A percentile compares a stretch with the other conserved stretches of the same genome.
phyloP scores from a whole-genome alignment of 2,113 vertebrate genomes.

The Sphaerodactylus townsendi region DNA sequence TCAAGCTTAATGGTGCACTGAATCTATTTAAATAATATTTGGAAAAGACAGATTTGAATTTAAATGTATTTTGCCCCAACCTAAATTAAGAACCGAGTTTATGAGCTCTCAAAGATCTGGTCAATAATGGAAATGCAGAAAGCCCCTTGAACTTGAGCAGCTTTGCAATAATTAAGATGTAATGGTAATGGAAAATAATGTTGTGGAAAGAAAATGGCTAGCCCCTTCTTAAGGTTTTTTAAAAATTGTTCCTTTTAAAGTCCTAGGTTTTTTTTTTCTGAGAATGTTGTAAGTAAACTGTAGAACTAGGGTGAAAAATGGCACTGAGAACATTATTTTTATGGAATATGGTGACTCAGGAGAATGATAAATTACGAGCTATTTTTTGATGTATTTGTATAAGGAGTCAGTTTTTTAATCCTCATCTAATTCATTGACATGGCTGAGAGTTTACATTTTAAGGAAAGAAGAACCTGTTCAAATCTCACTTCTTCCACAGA shows the following conservation, averaged over 20 bases:
- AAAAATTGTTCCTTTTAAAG: too few relatives aligned
- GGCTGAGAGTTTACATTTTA: not conserved
- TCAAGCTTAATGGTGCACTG: conserved; percentile 29
- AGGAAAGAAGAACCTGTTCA: not conserved
- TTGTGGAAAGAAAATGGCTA: conserved; percentile 28
- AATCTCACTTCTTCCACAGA: not conserved
- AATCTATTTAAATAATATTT: conserved; percentile 37
- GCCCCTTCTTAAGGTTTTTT: not conserved
- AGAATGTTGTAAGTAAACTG: not conserved
- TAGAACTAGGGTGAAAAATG: not conserved
- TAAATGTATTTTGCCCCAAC: conserved; percentile 26
- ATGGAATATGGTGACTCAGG: too few relatives aligned
- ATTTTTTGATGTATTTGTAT: too few relatives aligned
- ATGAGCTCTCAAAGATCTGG: conserved; percentile 33
- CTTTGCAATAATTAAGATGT: conserved; percentile 47
- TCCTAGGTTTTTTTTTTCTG: conserved; percentile 13
- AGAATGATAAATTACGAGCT: too few relatives aligned
- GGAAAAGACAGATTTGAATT: conserved; percentile 34
- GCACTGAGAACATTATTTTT: too few relatives aligned
- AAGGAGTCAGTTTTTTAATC: not conserved
- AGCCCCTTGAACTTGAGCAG: conserved; percentile 43
- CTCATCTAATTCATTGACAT: not conserved
- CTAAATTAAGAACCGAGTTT: conserved; percentile 40
- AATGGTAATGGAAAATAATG: conserved; percentile 45
- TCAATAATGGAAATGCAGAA: conserved; percentile 37